Conservation (phyloP, 2,113 vertebrate species). For the Dunckerocampus dactyliophorus region DNA sequence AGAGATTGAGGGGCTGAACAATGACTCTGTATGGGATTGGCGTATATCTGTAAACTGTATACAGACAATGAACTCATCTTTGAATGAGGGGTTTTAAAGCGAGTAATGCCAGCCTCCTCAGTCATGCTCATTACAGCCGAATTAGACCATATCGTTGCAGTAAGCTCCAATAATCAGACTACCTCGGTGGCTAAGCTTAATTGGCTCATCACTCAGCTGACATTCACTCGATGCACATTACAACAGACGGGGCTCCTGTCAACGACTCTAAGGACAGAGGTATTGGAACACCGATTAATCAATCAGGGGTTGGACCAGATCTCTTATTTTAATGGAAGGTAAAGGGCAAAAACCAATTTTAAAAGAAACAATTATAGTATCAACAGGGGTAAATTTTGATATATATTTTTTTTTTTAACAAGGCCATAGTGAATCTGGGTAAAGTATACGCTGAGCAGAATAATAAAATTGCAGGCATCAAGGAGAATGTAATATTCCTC, state of each 20-base stretch:
- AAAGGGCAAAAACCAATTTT: too few species aligned
- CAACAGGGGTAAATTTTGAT: slow-evolving; percentile 4
- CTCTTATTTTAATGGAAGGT: too few species aligned
- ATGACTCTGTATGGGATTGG: slow-evolving; percentile 50
- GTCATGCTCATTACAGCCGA: slow-evolving; percentile 51
- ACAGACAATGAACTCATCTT: slow-evolving; percentile 40
- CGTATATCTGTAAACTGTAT: slow-evolving; percentile 32
- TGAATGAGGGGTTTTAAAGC: slow-evolving; percentile 42
- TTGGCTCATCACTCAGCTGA: slow-evolving; percentile 60
- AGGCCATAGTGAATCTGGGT: slow-evolving; percentile 38
- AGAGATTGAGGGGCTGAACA: slow-evolving; percentile 43
- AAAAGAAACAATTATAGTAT: not conserved
- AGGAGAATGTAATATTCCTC: slow-evolving; percentile 24
- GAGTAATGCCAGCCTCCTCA: slow-evolving; percentile 54
- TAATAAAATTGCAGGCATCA: slow-evolving; percentile 21
- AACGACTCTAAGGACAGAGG: not conserved
- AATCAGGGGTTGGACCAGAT: not conserved
- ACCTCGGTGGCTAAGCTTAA: slow-evolving; percentile 52
- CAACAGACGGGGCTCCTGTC: slow-evolving; percentile 39
- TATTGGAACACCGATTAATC: not conserved
- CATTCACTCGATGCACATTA: slow-evolving; percentile 30
- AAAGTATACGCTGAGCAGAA: slow-evolving; percentile 21
- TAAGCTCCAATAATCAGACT: slow-evolving; percentile 62
- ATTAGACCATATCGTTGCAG: slow-evolving; percentile 49
- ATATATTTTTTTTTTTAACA: slow-evolving; percentile 9